phyloP scores from a whole-genome alignment of 2,113 vertebrate species.

The Rhinolophus ferrumequinum region DNA sequence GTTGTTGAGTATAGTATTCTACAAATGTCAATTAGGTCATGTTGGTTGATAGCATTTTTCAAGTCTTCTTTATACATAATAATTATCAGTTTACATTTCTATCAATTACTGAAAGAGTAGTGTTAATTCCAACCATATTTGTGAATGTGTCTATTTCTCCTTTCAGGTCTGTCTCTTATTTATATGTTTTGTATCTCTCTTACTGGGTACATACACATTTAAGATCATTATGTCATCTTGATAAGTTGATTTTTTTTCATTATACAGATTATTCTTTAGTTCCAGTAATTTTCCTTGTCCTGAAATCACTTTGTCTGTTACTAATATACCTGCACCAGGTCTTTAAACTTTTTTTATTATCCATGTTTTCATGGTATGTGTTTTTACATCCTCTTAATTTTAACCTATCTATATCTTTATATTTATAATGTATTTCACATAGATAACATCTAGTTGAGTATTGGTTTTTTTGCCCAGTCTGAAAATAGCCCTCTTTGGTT shows the following conservation, averaged over 20 bases:
- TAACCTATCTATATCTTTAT: background rate
- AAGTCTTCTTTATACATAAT: background rate
- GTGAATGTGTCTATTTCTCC: background rate
- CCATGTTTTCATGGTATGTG: background rate
- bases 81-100: background rate
- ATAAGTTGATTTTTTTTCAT: background rate
- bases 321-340: background rate
- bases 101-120: background rate
- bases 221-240: background rate
- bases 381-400: background rate
- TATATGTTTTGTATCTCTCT: background rate
- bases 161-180: background rate
- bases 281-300: background rate
- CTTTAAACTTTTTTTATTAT: background rate
- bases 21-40: background rate
- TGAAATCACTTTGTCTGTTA: background rate
- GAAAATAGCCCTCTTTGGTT: background rate
- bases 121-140: background rate
- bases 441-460: background rate
- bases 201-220: background rate
- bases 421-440: background rate
- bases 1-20: background rate
- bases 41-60: background rate
- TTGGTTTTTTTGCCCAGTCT: background rate
- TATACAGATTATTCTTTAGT: background rate